Base-by-base conservation (phyloP, 2,797 vertebrate genomes). In the Crocidura indochinensis region DNA sequence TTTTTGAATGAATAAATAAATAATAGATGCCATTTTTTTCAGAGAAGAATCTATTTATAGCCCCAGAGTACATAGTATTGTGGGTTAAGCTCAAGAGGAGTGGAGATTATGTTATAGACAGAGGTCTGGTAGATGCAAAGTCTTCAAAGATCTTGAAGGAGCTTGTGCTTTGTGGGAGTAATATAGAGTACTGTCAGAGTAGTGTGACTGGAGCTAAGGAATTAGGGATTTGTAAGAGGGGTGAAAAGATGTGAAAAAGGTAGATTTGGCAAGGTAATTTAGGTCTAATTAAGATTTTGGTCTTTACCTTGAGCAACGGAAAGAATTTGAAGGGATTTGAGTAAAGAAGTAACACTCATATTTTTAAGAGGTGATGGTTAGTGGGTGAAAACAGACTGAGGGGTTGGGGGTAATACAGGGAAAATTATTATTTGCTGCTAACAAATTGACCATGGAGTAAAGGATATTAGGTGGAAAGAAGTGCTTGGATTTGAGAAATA, bases 1-100 rank as follows among this genome's bases (percentile, higher is more conserved):
- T 75, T 68, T 68, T 19, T 88, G 53, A 73, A 24, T 53, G 46
- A 88, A 88, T 89, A 1, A 76, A 88, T 81, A 1, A 76, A 87
- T 22, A 53, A n/a, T n/a, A n/a, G n/a, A n/a, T n/a, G n/a, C n/a
- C 17, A 1, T 24, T 27, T 10, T 29, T 67, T 53, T 29, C 27
- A 75, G 64, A 47, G 24, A 20, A 47, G 74, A 90, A 56, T 10
- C 17, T 65, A 22, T 27, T 75, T 75, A 31, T 75, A 75, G 6
- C 14, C 5, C 68, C 47, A 11, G 46, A 56, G 29, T n/a, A 72
- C 72, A 3, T 31, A 19, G n/a, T 26, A 67, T 14, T 60, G 26
- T 56, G 31, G 67, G 19, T 27, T 17, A 26, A 47, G 38, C 2
- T 3, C 15, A 4, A 51, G 8, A 5, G 27, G 53, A 76, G 29